Evolutionary conservation across 1,140 invertebrate species (phyloP).

Genomic region (Drosophila gunungcola): DNA sequence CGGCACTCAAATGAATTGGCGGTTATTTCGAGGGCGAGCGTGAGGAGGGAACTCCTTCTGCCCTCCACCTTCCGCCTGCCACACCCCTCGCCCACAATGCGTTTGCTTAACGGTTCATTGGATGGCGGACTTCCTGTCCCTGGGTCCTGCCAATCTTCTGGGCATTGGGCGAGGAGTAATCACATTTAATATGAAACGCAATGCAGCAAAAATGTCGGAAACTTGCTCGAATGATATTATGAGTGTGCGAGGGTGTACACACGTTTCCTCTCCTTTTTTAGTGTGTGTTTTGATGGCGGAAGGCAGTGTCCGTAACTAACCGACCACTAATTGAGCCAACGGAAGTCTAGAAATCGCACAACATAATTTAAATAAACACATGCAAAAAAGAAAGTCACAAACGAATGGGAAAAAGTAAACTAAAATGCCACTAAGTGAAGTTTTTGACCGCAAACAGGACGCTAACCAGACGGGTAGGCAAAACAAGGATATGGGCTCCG

Average conservation of each 20-base stretch:
- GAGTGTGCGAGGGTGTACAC: slow-evolving; percentile 30
- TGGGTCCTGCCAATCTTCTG: slow-evolving; percentile 72
- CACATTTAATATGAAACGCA: slow-evolving; percentile 83
- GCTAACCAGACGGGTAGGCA: slow-evolving; percentile 46
- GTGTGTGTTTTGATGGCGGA: slow-evolving; percentile 19
- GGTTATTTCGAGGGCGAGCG: slow-evolving; percentile 55
- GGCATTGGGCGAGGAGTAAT: slow-evolving; percentile 76
- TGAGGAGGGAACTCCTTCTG: slow-evolving; percentile 4
- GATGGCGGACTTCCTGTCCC: slow-evolving; percentile 47
- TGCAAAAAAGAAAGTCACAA: neutral
- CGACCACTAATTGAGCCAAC: slow-evolving; percentile 78
- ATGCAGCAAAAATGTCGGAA: slow-evolving; percentile 71
- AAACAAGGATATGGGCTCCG: neutral
- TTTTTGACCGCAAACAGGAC: slow-evolving; percentile 77
- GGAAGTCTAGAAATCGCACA: slow-evolving; percentile 80
- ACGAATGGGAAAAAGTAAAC: slow-evolving; percentile 25
- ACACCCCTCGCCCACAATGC: slow-evolving; percentile 47
- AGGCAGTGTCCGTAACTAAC: slow-evolving; percentile 58
- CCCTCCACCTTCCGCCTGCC: neutral
- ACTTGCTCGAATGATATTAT: slow-evolving; percentile 48
- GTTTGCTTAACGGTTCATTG: slow-evolving; percentile 80
- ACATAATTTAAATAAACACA: slow-evolving; percentile 82
- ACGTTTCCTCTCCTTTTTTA: slow-evolving; percentile 26
- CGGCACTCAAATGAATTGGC: slow-evolving; percentile 82
- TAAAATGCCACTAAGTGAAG: slow-evolving; percentile 78